Percentiles rank a stretch among this genome's conserved stretches.
phyloP scores from a whole-genome alignment of 2,113 vertebrate species.

The Brachyistius frenatus region DNA sequence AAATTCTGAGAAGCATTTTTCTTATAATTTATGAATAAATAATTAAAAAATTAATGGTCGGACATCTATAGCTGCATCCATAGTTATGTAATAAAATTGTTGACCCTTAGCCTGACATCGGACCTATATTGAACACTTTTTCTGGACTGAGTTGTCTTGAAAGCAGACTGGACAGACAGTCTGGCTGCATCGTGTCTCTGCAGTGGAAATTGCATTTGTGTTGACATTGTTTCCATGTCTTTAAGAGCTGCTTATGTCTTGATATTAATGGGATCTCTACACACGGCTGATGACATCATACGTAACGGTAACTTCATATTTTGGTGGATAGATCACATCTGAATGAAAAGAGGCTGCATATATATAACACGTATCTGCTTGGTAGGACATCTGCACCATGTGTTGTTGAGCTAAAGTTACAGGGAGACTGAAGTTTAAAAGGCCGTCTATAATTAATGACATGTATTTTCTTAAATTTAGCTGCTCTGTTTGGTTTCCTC shows the following conservation, averaged over 20 bases:
- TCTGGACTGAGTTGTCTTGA: slow-evolving; percentile 31
- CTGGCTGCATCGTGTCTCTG: slow-evolving; percentile 29
- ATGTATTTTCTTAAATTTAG: slow-evolving; percentile 57
- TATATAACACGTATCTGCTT: slow-evolving; percentile 7
- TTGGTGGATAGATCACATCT: slow-evolving; percentile 6
- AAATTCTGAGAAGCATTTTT: too few relatives aligned
- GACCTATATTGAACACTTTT: neutral
- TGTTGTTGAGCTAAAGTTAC: slow-evolving; percentile 31
- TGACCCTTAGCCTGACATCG: neutral
- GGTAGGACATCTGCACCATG: neutral
- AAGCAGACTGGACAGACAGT: slow-evolving; percentile 38
- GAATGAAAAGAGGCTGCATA: neutral
- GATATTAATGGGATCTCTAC: slow-evolving; percentile 19
- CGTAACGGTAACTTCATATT: slow-evolving; percentile 4
- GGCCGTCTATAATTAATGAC: slow-evolving; percentile 45
- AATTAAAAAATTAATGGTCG: neutral
- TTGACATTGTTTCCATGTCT: slow-evolving; percentile 25
- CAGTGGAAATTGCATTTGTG: slow-evolving; percentile 48
- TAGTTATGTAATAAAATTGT: neutral
- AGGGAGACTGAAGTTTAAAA: slow-evolving; percentile 25
- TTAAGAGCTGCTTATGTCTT: slow-evolving; percentile 29
- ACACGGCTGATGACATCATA: neutral
- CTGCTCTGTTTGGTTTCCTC: slow-evolving; percentile 60
- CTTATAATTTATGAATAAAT: neutral
- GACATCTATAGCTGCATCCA: neutral